Base-by-base conservation (phyloP, 2,888 invertebrate species). In the Nemapogon koenigi region DNA sequence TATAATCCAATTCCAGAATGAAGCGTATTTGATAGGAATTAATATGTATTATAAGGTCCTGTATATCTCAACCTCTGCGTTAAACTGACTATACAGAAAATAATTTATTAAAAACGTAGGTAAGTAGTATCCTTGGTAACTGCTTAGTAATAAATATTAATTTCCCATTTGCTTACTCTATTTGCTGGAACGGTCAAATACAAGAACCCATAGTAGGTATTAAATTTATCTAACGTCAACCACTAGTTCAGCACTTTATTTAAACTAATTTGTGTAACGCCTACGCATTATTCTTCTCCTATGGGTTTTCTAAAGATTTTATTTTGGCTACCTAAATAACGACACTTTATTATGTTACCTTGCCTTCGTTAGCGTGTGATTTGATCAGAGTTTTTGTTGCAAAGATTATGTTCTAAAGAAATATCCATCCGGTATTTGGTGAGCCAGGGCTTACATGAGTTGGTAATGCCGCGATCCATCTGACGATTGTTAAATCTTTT, bases 361-460 rank as follows among this genome's bases (percentile, higher is more conserved):
- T 59, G 57, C 58, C 58, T 71, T 72, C 72, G 69, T 73, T 73
- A 71, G 69, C 61, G 58, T 59, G 59, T 60, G 68, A 71, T 68
- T 58, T 50, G 66, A 72, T 70, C 70, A 71, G 68, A 69, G 66
- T 75, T 71, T 35, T 75, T 73, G 69, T 75, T 73, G 71, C 75
- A 68, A 73, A 73, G 72, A 75, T 75, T 75, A 75, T 73, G 73
- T 73, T 58, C 60, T 57, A 61, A 68, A 69, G 73, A 72, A 72
- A 65, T 62, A 62, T 62, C 49, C 72, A 75, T 75, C 76, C 75
- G 76, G 73, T 73, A 60, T 64, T 67, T 58, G 62, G 54, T 50
- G 40, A 43, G 14, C 44, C 39, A 46, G 26, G 57, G 17, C 54
- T 45, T 49, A 71, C 68, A 58, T 36, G 71, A 52, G 49, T 51